Base-by-base conservation (phyloP, 2,888 invertebrate genomes). In the Itoplectis maculator region DNA sequence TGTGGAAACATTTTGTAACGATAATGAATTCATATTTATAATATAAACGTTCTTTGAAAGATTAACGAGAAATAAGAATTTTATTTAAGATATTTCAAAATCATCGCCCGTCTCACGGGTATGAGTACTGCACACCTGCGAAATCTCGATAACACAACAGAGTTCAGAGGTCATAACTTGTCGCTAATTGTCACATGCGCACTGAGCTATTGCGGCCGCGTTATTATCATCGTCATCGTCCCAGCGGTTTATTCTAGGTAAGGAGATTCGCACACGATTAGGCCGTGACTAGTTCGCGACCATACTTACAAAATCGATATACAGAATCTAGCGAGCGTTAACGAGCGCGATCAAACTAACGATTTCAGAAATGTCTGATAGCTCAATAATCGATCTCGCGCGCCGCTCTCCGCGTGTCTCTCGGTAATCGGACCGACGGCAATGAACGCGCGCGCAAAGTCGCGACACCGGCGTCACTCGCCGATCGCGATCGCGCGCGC, bases 281-380 rank as follows among this genome's bases (percentile, higher is more conserved):
- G 68, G 73, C 63, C 76, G 82, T 73, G 79, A 73, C 82, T 73
- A 59, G 66, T 66, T 69, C 13, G 68, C 51, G 54, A 73, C 37
- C 7, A n/a, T 23, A 45, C 35, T 3, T n/a, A 15, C 5, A 0
- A 11, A 0, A 11, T 2, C 37, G 4, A 35, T n/a, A n/a, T 2
- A 37, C 35, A 13, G 61, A 61, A 37, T 40, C 15, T 18, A 61
- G 35, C 29, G 47, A 18, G 40, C 72, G 51, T 74, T 77, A 80
- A 83, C 77, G 79, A 80, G 83, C n/a, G 40, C 65, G 74, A 68
- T 75, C 75, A 15, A 51, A 42, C 37, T 49, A 74, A 59, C 79
- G 77, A 80, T 83, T 80, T 77, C 23, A 80, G 73, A 83, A 83
- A 83, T 80, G 79, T 73, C 73, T 83, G 83, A 83, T 83, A 83